These are phyloP conservation scores for Choristoneura rosaceana DNA, from an alignment of 2,888 invertebrate genomes.

Conservation along the genomic window DNA sequence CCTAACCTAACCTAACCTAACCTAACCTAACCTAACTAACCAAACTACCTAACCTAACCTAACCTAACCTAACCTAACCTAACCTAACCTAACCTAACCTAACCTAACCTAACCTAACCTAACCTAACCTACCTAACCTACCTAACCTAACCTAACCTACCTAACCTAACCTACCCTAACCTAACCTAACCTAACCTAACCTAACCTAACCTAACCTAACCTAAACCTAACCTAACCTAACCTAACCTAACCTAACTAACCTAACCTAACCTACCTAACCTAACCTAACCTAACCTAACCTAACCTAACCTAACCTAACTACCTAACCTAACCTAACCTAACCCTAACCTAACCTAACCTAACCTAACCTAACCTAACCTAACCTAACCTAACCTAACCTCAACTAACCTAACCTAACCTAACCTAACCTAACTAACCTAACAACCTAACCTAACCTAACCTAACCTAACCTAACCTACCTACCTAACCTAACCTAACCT, in stretches of 20 bases:
- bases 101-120: constrained; percentile 4
- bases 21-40: constrained; percentile 23
- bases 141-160: no score
- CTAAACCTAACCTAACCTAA: constrained; percentile 14
- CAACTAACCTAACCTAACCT: neutral
- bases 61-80: constrained; percentile 4
- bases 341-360: no score
- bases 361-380: constrained; percentile 13
- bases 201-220: constrained; percentile 4
- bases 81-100: constrained; percentile 4
- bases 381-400: constrained; percentile 19
- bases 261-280: no score
- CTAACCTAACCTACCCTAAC: no score
- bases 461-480: no score
- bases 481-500: no score
- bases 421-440: constrained; percentile 1
- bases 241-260: constrained; percentile 22
- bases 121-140: no score
- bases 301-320: constrained; percentile 10
- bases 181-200: no score
- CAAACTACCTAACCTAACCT: constrained; percentile 1
- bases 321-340: neutral
- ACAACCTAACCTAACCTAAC: no score
- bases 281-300: constrained; percentile 10
- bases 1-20: constrained; percentile 23